Base-by-base conservation (phyloP, 2,797 vertebrate genomes). In the Benthosema pterotum region DNA sequence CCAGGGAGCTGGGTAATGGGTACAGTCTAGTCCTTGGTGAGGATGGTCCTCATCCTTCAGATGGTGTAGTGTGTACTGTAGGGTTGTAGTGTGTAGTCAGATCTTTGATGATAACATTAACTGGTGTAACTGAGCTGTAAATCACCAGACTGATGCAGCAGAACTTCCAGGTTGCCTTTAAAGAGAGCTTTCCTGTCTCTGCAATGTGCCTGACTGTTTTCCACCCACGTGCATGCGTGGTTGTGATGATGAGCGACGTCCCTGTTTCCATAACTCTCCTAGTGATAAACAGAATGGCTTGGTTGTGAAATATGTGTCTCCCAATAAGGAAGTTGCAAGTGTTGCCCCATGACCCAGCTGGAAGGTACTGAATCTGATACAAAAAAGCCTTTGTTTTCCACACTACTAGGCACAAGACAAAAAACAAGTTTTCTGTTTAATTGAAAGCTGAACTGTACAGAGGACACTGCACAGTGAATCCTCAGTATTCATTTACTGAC, bases 311-410 rank as follows among this genome's bases (percentile, higher is more conserved):
- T 76, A 72, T 42, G 67, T 74, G 63, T 52, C 56, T 63, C 71
- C 66, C 63, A 69, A 68, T 57, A 5, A 45, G 72, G 74, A 76
- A 71, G 63, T 72, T 70, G 67, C 60, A 59, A 84, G 75, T 75
- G 65, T 77, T 75, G 62, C 71, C 82, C 79, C 82, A 80, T 86
- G 83, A 89, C 75, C 70, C 65, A 69, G 66, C 60, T 77, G 63
- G 69, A 83, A 78, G 42, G 4, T 22, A 18, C 65, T 5, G 64
- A 69, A 22, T 22, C 65, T 5, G 65, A 69, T 60, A 92, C 88
- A 92, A 88, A 82, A 67, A 63, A 60, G 65, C 59, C 88, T 85
- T 91, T 91, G 88, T 91, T 80, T 83, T 42, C 16, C 9, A 49
- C 54, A 69, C 70, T 65, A 73, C 67, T 75, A 67, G 74, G 63